Conservation (phyloP, 2,113 vertebrate species). For the Vulpes ferrilata region DNA sequence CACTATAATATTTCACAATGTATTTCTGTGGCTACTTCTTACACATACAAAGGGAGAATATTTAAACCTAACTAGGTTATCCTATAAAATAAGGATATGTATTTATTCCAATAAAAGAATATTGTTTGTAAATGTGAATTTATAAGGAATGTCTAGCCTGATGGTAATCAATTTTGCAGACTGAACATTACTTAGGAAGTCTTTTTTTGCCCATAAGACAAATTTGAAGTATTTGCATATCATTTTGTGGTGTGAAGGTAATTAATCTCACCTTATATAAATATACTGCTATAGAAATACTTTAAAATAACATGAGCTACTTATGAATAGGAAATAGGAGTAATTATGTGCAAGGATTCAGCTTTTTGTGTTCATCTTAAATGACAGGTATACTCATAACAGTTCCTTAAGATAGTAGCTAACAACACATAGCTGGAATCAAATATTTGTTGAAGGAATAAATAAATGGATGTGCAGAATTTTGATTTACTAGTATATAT, state of each 20-base stretch:
- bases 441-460: constrained; percentile 11
- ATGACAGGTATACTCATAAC: background rate
- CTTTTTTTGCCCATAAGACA: background rate
- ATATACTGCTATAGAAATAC: background rate
- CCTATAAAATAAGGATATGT: background rate
- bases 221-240: background rate
- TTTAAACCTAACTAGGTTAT: background rate
- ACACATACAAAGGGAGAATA: background rate
- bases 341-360: background rate
- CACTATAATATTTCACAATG: background rate
- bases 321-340: background rate
- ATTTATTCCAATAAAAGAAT: background rate
- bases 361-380: constrained; percentile 6
- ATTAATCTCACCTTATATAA: constrained; percentile 23
- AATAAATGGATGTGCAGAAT: background rate
- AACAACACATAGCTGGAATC: background rate
- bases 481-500: background rate
- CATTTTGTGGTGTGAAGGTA: background rate
- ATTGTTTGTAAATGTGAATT: background rate
- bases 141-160: background rate
- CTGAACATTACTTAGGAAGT: background rate
- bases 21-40: background rate
- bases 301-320: constrained; percentile 39
- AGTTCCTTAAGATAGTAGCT: background rate
- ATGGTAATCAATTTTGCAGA: background rate